Conservation (phyloP, 2,888 invertebrate genomes). For the Pheosia gnoma region DNA sequence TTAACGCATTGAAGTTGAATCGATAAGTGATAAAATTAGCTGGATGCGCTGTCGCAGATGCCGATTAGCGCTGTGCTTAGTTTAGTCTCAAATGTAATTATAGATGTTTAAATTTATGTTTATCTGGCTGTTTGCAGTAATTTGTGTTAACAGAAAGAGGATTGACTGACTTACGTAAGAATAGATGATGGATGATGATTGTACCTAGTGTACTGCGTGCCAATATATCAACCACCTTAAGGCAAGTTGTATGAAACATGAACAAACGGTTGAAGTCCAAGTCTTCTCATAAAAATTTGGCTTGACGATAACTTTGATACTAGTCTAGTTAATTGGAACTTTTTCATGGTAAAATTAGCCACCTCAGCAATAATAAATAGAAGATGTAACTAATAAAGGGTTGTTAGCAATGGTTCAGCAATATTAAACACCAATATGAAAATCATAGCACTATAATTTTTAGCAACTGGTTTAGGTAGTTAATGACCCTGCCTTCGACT, state of each 20-base stretch:
- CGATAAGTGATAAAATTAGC: constrained; percentile 60
- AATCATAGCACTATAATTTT: constrained; percentile 14
- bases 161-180: constrained; percentile 75
- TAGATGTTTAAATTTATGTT: constrained; percentile 59
- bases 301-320: constrained; percentile 55
- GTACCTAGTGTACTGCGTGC: constrained; percentile 66
- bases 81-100: constrained; percentile 78
- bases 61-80: constrained; percentile 75
- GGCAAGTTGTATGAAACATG: constrained; percentile 33
- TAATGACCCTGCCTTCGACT: constrained; percentile 24
- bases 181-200: constrained; percentile 54
- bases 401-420: constrained; percentile 46
- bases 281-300: constrained; percentile 49
- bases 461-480: constrained; percentile 23
- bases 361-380: constrained; percentile 58
- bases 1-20: constrained; percentile 65
- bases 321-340: constrained; percentile 27
- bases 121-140: constrained; percentile 58
- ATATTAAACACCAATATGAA: constrained; percentile 28
- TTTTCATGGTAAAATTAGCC: constrained; percentile 37
- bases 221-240: constrained; percentile 53
- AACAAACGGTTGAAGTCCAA: constrained; percentile 16
- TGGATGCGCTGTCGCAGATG: constrained; percentile 63
- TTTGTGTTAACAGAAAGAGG: constrained; percentile 58
- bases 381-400: constrained; percentile 35